Evolutionary conservation across 2,888 invertebrate genomes (phyloP).

Genomic region (Callyntrura sp.): DNA sequence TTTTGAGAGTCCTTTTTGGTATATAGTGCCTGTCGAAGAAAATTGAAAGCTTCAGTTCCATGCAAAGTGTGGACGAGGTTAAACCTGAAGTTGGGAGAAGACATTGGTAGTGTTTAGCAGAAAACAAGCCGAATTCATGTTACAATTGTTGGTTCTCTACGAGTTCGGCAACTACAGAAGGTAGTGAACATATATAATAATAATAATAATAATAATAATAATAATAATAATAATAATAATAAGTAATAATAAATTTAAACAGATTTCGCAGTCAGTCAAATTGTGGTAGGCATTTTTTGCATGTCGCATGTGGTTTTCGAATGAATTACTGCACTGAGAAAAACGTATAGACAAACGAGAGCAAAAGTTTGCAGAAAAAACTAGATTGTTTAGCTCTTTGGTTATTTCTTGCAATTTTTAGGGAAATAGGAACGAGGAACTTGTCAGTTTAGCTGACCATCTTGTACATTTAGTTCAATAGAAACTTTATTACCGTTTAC

Average conservation of each 20-base stretch:
- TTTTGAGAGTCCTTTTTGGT: conserved; percentile 8
- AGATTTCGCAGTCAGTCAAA: not conserved
- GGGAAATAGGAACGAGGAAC: not conserved
- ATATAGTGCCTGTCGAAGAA: conserved; percentile 8
- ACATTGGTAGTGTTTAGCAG: too few species aligned
- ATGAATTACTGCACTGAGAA: not conserved
- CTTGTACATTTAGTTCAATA: not conserved
- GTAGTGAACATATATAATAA: too few species aligned
- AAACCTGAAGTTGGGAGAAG: not conserved
- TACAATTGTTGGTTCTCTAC: too few species aligned
- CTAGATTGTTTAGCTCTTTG: not conserved
- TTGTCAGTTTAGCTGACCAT: not conserved
- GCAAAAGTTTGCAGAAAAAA: not conserved
- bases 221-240: too few species aligned
- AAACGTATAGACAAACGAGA: not conserved
- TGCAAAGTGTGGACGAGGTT: conserved; percentile 8
- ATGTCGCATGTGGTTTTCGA: not conserved
- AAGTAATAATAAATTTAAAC: too few species aligned
- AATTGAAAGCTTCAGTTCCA: conserved; percentile 38
- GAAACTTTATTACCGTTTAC: not conserved
- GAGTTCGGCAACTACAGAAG: not conserved
- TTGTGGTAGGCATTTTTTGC: not conserved
- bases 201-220: too few species aligned
- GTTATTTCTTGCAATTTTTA: not conserved
- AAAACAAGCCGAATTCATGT: too few species aligned